phyloP scores from a whole-genome alignment of 2,888 invertebrate species.

The Chloromyia formosa region DNA sequence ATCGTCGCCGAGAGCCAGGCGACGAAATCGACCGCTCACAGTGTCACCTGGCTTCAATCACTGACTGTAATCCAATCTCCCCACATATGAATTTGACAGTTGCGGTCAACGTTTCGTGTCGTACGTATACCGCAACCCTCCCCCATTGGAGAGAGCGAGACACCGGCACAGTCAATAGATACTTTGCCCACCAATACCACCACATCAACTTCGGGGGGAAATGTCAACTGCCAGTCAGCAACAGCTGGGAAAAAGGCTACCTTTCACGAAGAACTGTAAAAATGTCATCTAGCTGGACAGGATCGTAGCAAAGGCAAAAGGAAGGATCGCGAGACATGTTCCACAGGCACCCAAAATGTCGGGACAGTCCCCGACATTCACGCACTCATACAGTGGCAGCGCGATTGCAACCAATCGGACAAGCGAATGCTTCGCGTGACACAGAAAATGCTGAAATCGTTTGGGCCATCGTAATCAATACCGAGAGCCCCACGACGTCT shows the following conservation, averaged over 20 bases:
- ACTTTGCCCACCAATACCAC: not conserved
- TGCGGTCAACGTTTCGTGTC: constrained; percentile 17
- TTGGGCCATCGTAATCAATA: not conserved
- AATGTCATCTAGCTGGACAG: too few relatives aligned
- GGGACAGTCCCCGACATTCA: not conserved
- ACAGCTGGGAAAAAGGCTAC: not conserved
- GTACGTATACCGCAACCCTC: not conserved
- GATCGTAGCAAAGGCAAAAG: too few relatives aligned
- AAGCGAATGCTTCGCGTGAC: not conserved
- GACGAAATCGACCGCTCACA: too few relatives aligned
- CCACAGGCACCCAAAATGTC: not conserved
- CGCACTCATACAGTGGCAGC: too few relatives aligned
- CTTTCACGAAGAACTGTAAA: too few relatives aligned
- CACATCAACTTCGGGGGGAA: not conserved
- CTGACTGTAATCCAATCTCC: constrained; percentile 6
- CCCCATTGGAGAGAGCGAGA: not conserved
- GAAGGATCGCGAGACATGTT: not conserved
- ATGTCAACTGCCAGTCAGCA: not conserved
- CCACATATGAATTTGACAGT: constrained; percentile 1
- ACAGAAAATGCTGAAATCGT: constrained; percentile 14
- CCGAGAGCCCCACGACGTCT: not conserved
- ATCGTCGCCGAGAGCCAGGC: not conserved
- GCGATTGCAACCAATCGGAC: not conserved
- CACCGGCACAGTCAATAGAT: not conserved
- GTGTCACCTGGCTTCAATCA: not conserved